Conservation (phyloP, 2,888 invertebrate species). For the Leptopilina myrica region DNA sequence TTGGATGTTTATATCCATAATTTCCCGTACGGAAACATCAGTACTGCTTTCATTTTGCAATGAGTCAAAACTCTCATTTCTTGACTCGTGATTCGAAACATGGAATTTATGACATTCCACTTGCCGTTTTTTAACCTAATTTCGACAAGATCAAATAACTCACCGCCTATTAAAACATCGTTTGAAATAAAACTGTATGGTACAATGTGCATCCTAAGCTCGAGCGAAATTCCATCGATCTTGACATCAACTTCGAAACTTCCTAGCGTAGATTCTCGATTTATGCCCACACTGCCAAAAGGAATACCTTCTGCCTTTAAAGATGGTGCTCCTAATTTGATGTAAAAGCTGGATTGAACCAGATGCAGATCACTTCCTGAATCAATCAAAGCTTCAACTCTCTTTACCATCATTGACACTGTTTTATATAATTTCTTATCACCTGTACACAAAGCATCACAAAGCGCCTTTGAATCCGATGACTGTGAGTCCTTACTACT, state of each 20-base stretch:
- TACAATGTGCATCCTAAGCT: not conserved
- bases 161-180: not conserved
- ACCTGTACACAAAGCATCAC: slow-evolving; percentile 15
- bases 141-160: not conserved
- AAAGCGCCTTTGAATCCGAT: not conserved
- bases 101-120: slow-evolving; percentile 22
- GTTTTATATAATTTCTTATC: slow-evolving; percentile 40
- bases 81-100: not conserved
- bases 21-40: not conserved
- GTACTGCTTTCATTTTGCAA: not conserved
- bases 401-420: slow-evolving; percentile 36
- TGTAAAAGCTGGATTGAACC: slow-evolving; percentile 46
- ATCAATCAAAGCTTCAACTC: slow-evolving; percentile 43
- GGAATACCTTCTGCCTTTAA: too few relatives aligned
- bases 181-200: not conserved
- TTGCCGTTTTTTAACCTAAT: slow-evolving; percentile 32
- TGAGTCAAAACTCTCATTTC: not conserved
- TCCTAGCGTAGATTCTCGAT: not conserved
- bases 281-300: not conserved
- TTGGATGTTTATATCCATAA: slow-evolving; percentile 13
- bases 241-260: not conserved
- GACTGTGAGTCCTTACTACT: not conserved
- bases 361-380: slow-evolving; percentile 5
- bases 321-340: slow-evolving; percentile 43
- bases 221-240: not conserved